Base-by-base conservation (phyloP, 2,797 vertebrate species). In the Eleutherodactylus coqui region DNA sequence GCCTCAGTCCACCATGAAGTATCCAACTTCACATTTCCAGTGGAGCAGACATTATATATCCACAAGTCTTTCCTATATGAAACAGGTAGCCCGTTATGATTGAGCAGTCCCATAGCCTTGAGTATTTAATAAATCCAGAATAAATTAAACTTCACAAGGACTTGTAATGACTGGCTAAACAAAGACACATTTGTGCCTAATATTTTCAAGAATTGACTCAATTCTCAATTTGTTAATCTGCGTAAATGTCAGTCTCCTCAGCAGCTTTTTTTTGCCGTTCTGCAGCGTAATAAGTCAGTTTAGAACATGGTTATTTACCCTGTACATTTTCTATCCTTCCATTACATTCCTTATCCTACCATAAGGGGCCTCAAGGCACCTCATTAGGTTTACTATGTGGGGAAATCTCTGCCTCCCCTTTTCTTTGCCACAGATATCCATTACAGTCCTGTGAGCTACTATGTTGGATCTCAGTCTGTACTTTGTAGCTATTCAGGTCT, bases 201-300 rank as follows among this genome's bases (percentile, higher is more conserved):
- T 16, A 64, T 82, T 86, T 69, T 69, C 27, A 47, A 11, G 60
- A 5, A 82, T 82, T 77, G 29, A 86, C 36, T 76, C 13, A 76
- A 64, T 67, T 82, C 41, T 80, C 36, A 38, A 58, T 45, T 55
- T 75, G 6, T 49, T 55, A 76, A 77, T 69, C 32, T 70, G 21
- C 76, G 77, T 55, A 82, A 82, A 82, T 82, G 73, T 86, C 55
- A 81, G 43, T 73, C 29, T 75, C 75, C 85, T 86, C 79, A 76
- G 34, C 79, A 76, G 55, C 58, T 67, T 29, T 75, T 62, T 58
- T 75, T 62, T 58, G 34, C 70, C 75, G 10, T 64, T 64, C 38
- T 36, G 27, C 72, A 82, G 43, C 73, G 67, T 80, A 64, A 79
- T 75, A 53, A 86, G 27, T 78, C 45, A 70, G 45, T 43, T 36